Base-by-base conservation (phyloP, 1,140 invertebrate species). In the Mercenaria mercenaria region DNA sequence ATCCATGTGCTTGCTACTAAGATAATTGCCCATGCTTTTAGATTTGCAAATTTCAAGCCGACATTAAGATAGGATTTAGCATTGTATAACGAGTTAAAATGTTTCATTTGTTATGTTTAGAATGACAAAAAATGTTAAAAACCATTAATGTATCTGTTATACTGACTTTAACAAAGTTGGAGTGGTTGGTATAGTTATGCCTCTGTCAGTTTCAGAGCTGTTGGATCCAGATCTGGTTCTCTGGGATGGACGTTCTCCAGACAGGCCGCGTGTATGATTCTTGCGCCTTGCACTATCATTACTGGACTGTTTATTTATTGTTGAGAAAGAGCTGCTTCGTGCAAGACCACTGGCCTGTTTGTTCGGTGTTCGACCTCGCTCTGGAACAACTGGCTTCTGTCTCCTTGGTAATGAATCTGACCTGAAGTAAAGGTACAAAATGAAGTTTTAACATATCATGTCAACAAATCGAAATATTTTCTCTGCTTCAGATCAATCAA, bases 121-220 rank as follows among this genome's bases (percentile, higher is more conserved):
- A n/a, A n/a, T n/a, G n/a, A n/a, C n/a, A n/a, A n/a, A n/a, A n/a
- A n/a, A n/a, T n/a, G n/a, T n/a, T n/a, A n/a, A n/a, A n/a, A n/a
- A n/a, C n/a, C n/a, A n/a, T n/a, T n/a, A n/a, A n/a, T n/a, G n/a
- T n/a, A n/a, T n/a, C n/a, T n/a, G n/a, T n/a, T n/a, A n/a, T n/a
- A n/a, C 84, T 0, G 84, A 86, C 92, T 92, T 94, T 86, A 94
- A 87, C n/a, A 93, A 89, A 39, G 85, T 88, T 56, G 93, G 93
- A 41, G 93, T 93, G 8, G 80, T 90, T 37, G 93, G 93, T 32
- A 93, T 81, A 11, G 93, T 94, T 15, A 93, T 85, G 13, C 76
- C 56, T 69, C 64, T 87, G 18, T 83, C 85, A 52, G 50, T 39
- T 47, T 74, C 89, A 50, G 87, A 79, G 34, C 34, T 39, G 43